Evolutionary conservation across 2,797 vertebrate genomes (phyloP).

Genomic region (Enteromius anoplus): DNA sequence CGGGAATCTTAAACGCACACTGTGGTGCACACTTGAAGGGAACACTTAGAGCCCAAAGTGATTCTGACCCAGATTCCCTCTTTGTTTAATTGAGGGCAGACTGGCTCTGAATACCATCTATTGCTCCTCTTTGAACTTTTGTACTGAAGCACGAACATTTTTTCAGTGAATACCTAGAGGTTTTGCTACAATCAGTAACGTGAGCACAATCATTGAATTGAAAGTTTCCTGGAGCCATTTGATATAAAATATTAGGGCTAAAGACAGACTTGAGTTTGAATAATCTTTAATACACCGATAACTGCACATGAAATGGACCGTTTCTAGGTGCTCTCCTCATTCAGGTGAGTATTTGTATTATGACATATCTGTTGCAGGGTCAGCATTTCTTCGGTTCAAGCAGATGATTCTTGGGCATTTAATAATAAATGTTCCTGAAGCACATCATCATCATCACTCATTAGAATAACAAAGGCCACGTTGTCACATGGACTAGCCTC

Average conservation of each 20-base stretch:
- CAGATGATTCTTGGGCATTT: neutral
- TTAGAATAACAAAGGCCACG: slow-evolving; percentile 14
- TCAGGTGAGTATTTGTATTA: slow-evolving; percentile 18
- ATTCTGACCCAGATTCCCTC: slow-evolving; percentile 45
- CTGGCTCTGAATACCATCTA: slow-evolving; percentile 25
- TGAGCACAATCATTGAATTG: slow-evolving; percentile 58
- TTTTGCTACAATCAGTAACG: slow-evolving; percentile 42
- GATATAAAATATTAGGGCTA: neutral
- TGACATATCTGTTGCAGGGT: neutral
- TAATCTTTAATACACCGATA: neutral
- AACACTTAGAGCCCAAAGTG: slow-evolving; percentile 39
- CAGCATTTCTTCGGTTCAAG: slow-evolving; percentile 4
- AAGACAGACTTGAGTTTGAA: neutral
- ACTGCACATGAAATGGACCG: neutral
- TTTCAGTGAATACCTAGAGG: slow-evolving; percentile 19
- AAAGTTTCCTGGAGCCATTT: slow-evolving; percentile 32
- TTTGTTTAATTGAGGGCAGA: slow-evolving; percentile 47
- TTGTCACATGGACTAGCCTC: slow-evolving; percentile 16
- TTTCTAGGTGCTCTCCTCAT: neutral
- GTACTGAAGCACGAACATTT: slow-evolving; percentile 37
- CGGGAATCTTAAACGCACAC: slow-evolving; percentile 35
- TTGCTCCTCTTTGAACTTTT: slow-evolving; percentile 37
- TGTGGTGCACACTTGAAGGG: slow-evolving; percentile 41
- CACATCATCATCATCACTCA: slow-evolving; percentile 27
- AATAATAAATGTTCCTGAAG: slow-evolving; percentile 22